Conservation (phyloP, 1,140 invertebrate genomes). For the Aphelinus atriplicis region DNA sequence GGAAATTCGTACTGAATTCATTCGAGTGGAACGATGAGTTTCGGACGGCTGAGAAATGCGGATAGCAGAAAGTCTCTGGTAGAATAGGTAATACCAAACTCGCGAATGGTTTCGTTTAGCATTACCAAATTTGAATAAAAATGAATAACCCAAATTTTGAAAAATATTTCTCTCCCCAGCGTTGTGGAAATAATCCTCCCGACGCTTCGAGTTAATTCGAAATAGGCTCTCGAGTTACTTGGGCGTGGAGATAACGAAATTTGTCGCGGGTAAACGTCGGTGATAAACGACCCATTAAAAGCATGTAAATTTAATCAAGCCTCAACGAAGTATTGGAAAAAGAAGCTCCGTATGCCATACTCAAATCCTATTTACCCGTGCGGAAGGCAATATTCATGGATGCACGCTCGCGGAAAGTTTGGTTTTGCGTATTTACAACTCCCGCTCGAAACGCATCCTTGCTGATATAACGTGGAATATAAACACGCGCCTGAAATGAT, state of each 20-base stretch:
- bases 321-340: slow-evolving; percentile 2
- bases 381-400: not conserved
- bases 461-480: no score
- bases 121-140: no score
- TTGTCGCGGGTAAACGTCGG: no score
- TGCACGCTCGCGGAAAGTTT: slow-evolving; percentile 1
- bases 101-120: no score
- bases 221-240: no score
- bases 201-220: no score
- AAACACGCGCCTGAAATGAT: not conserved
- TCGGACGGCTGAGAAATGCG: not conserved
- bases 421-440: slow-evolving; percentile 26
- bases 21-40: slow-evolving; percentile 19
- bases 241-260: no score
- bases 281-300: not conserved
- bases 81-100: no score
- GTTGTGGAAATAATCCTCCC: no score
- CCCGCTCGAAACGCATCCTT: slow-evolving; percentile 8
- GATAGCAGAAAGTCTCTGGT: not conserved
- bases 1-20: slow-evolving; percentile 6
- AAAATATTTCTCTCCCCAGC: no score
- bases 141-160: no score
- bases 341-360: not conserved
- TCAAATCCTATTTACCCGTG: slow-evolving; percentile 19
- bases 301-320: slow-evolving; percentile 19